A percentile compares a stretch with the other conserved stretches of the same genome.
phyloP scores from a whole-genome alignment of 2,888 invertebrate genomes.

The Phragmatobia fuliginosa region DNA sequence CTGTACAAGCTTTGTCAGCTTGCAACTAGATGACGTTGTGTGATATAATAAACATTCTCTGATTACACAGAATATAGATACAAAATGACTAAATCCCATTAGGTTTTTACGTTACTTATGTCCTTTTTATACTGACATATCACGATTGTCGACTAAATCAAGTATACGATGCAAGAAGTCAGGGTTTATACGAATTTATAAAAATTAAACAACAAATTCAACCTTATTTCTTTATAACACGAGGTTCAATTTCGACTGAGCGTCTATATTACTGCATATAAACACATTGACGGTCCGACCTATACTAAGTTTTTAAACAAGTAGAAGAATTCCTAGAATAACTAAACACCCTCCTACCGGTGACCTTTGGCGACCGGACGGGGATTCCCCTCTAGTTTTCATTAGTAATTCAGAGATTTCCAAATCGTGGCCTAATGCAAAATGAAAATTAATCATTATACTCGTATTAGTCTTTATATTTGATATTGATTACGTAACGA shows the following conservation, averaged over 20 bases:
- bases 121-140: conserved; percentile 26
- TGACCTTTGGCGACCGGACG: too few species aligned
- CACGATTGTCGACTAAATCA: conserved; percentile 23
- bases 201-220: background rate
- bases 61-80: background rate
- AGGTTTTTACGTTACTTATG: background rate
- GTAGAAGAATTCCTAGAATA: too few species aligned
- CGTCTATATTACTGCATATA: background rate
- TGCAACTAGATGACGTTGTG: too few species aligned
- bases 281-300: background rate
- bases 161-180: background rate
- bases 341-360: too few species aligned
- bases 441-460: too few species aligned
- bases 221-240: background rate
- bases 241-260: background rate
- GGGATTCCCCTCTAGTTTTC: too few species aligned
- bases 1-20: too few species aligned
- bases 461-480: too few species aligned
- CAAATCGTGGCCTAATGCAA: too few species aligned
- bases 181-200: conserved; percentile 40
- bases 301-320: background rate
- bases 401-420: too few species aligned
- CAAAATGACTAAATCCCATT: background rate
- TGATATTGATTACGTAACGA: too few species aligned
- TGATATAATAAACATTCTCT: too few species aligned